phyloP scores from a whole-genome alignment of 2,797 vertebrate species.

The Microctenopoma lineatum region DNA sequence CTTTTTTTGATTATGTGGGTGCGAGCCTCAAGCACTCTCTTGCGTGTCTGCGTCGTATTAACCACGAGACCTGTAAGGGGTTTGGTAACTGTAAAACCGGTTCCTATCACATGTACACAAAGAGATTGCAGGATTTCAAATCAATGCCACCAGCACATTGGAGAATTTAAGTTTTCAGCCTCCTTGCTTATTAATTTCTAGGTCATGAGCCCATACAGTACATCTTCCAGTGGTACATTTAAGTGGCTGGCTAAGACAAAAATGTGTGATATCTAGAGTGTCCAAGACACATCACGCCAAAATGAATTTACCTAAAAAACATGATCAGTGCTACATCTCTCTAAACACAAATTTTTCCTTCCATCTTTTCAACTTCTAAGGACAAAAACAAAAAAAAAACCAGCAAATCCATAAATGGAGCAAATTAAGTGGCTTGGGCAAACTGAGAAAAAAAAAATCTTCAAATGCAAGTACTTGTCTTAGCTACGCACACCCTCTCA shows the following conservation, averaged over 20 bases:
- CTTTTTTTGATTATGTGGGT: slow-evolving; percentile 59
- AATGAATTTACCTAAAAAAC: slow-evolving; percentile 57
- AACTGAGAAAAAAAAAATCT: slow-evolving; percentile 33
- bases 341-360: slow-evolving; percentile 1
- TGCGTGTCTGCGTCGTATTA: slow-evolving; percentile 16
- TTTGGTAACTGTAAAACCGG: slow-evolving; percentile 28
- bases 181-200: slow-evolving; percentile 63
- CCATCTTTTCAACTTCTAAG: slow-evolving; percentile 16
- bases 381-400: neutral
- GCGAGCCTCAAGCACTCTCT: slow-evolving; percentile 30
- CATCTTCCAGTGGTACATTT: slow-evolving; percentile 56
- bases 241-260: slow-evolving; percentile 50
- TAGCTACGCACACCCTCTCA: slow-evolving; percentile 68
- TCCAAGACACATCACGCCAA: slow-evolving; percentile 44
- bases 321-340: slow-evolving; percentile 3
- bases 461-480: slow-evolving; percentile 62
- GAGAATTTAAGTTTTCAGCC: slow-evolving; percentile 70
- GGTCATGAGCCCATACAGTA: slow-evolving; percentile 60
- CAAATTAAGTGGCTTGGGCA: slow-evolving; percentile 53
- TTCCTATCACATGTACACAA: slow-evolving; percentile 36
- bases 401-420: slow-evolving; percentile 19
- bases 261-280: slow-evolving; percentile 43
- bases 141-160: slow-evolving; percentile 78
- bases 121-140: slow-evolving; percentile 64
- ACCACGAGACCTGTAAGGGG: slow-evolving; percentile 23